Conservation (phyloP, 2,888 invertebrate genomes). For the Entomobrya proxima region DNA sequence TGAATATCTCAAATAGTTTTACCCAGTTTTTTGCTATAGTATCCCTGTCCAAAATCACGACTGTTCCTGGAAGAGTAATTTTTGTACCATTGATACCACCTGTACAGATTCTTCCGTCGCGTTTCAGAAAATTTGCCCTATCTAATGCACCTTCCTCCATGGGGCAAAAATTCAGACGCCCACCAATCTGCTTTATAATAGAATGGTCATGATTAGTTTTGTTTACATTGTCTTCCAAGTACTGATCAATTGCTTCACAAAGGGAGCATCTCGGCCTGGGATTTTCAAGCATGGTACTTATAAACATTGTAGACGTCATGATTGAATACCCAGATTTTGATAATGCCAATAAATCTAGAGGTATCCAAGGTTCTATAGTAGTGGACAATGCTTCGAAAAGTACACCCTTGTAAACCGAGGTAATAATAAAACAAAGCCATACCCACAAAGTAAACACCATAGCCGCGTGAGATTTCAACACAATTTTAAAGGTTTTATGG, state of each 20-base stretch:
- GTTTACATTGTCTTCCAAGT: not conserved
- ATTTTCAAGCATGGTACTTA: conserved; percentile 11
- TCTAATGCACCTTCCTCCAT: too few species aligned
- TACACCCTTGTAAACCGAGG: not conserved
- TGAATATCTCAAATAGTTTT: not conserved
- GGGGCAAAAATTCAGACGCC: not conserved
- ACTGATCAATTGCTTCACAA: not conserved
- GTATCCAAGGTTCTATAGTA: not conserved
- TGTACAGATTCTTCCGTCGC: too few species aligned
- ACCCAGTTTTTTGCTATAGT: not conserved
- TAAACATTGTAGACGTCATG: not conserved
- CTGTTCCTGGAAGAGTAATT: not conserved
- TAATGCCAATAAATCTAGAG: not conserved
- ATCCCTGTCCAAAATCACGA: not conserved
- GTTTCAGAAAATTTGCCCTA: too few species aligned
- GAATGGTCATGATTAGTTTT: not conserved
- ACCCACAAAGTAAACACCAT: not conserved
- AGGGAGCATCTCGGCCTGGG: conserved; percentile 1
- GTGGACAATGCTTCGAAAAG: not conserved
- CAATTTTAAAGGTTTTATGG: not conserved
- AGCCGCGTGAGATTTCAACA: not conserved
- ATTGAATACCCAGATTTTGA: not conserved
- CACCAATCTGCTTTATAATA: not conserved
- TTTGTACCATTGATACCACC: not conserved
- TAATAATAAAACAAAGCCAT: conserved; percentile 7